A percentile compares a stretch with the other conserved stretches of the same genome.
These are phyloP conservation scores for Bembecia ichneumoniformis DNA, from an alignment of 2,888 invertebrate species.

Conservation along the genomic window DNA sequence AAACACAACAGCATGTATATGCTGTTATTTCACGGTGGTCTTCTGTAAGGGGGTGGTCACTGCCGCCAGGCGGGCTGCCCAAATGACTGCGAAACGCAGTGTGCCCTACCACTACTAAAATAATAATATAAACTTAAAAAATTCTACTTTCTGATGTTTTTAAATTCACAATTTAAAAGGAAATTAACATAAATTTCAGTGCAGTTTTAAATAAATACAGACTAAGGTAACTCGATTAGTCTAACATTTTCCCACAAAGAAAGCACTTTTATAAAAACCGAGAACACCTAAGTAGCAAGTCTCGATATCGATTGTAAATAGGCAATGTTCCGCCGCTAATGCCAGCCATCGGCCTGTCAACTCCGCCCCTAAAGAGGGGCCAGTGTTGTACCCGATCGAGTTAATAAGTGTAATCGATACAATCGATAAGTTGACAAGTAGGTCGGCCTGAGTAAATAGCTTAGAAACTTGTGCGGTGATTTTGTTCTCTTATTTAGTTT, in stretches of 20 bases:
- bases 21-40: too few relatives aligned
- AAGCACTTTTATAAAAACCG: background rate
- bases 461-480: slow-evolving; percentile 11
- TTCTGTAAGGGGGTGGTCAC: too few relatives aligned
- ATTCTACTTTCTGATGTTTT: too few relatives aligned
- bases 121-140: too few relatives aligned
- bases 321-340: slow-evolving; percentile 21
- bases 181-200: too few relatives aligned
- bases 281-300: slow-evolving; percentile 3
- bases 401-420: slow-evolving; percentile 38
- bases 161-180: too few relatives aligned
- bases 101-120: too few relatives aligned
- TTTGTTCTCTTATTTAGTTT: slow-evolving; percentile 13
- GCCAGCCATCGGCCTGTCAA: slow-evolving; percentile 26
- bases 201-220: too few relatives aligned
- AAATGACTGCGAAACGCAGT: too few relatives aligned
- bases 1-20: too few relatives aligned
- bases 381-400: slow-evolving; percentile 25
- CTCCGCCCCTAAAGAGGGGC: slow-evolving; percentile 18
- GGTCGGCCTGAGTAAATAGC: slow-evolving; percentile 17
- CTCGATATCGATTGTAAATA: slow-evolving; percentile 18
- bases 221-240: too few relatives aligned
- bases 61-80: too few relatives aligned
- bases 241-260: background rate
- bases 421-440: slow-evolving; percentile 31